Conservation (phyloP, 2,113 vertebrate species). For the Nansenia antarctica region DNA sequence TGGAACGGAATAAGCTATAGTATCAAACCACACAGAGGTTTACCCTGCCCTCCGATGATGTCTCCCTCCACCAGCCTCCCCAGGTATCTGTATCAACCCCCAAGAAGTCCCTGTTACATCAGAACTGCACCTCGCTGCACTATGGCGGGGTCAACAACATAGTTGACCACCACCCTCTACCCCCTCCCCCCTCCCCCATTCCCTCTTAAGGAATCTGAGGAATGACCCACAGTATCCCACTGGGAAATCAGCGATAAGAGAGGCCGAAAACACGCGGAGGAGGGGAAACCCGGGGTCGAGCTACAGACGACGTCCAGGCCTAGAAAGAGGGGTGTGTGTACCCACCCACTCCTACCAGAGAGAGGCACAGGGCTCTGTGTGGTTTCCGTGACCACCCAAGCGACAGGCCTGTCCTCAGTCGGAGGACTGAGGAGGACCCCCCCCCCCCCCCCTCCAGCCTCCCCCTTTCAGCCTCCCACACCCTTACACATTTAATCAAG, state of each 20-base stretch:
- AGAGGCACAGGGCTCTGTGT: no score
- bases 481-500: constrained; percentile 21
- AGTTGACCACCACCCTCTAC: background rate
- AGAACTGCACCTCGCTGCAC: background rate
- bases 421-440: no score
- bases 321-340: no score
- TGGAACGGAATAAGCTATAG: no score
- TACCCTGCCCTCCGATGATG: no score
- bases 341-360: no score
- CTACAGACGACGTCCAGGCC: no score
- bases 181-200: background rate
- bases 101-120: background rate
- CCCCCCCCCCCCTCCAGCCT: constrained; percentile 7
- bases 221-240: constrained; percentile 18
- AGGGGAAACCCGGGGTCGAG: no score
- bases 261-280: constrained; percentile 20
- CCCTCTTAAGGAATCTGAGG: background rate
- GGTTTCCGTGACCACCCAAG: no score
- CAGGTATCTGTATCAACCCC: background rate
- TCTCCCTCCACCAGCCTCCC: no score
- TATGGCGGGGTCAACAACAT: background rate
- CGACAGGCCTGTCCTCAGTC: no score
- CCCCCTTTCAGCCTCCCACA: background rate
- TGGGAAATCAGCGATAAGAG: constrained; percentile 43
- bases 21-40: no score